phyloP scores from a whole-genome alignment of 2,797 vertebrate genomes.

The Streptopelia turtur region DNA sequence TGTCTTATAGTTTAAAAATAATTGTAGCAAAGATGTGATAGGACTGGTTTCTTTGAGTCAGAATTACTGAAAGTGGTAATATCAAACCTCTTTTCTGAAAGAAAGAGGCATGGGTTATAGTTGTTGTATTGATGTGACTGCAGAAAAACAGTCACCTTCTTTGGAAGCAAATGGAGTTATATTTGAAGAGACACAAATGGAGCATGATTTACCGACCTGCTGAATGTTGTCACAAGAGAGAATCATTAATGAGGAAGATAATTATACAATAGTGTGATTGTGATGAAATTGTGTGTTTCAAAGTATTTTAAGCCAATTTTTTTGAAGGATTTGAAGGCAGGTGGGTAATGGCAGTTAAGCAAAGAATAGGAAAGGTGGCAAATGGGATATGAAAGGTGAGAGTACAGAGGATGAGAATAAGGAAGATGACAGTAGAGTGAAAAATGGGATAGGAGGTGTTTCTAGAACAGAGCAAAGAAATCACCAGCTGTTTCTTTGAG shows the following conservation, averaged over 20 bases:
- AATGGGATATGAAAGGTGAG: neutral
- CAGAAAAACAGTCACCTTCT: neutral
- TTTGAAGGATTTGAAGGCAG: neutral
- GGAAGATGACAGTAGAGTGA: neutral
- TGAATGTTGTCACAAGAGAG: neutral
- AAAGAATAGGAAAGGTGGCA: neutral
- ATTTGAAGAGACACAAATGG: neutral
- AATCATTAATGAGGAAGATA: neutral
- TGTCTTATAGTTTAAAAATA: neutral
- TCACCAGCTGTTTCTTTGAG: neutral
- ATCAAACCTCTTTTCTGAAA: neutral
- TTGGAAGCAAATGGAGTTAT: neutral
- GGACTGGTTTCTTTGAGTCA: neutral
- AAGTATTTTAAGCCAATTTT: neutral
- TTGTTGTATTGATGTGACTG: neutral
- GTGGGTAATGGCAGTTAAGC: neutral
- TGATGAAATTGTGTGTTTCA: neutral
- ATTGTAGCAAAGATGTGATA: neutral
- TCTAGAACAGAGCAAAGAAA: neutral
- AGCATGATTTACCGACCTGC: neutral
- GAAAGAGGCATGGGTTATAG: rapidly evolving
- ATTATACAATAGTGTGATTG: neutral
- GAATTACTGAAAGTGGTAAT: neutral
- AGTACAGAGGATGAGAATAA: neutral
- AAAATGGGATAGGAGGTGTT: neutral